Percentiles rank a stretch among this genome's conserved stretches.
These are phyloP conservation scores for Hypercompe scribonia DNA, from an alignment of 2,888 invertebrate species.

Conservation along the genomic window DNA sequence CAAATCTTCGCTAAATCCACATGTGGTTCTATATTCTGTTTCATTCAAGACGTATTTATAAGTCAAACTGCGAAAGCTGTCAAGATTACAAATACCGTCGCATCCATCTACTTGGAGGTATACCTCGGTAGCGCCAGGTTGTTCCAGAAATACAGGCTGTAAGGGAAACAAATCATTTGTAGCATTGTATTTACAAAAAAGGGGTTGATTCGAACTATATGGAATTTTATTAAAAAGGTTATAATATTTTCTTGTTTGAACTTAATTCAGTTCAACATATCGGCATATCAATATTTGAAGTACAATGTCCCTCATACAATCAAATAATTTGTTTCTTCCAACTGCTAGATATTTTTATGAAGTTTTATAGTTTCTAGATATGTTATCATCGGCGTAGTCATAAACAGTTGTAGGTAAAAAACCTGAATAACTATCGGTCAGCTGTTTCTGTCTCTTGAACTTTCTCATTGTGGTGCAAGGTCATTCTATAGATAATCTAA, in stretches of 20 bases:
- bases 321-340: too few species aligned
- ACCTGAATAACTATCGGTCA: background rate
- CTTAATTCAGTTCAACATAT: background rate
- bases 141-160: slow-evolving; percentile 59
- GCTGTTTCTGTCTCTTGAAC: background rate
- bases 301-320: too few species aligned
- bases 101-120: slow-evolving; percentile 58
- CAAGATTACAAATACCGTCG: slow-evolving; percentile 49
- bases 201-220: background rate
- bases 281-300: too few species aligned
- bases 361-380: background rate
- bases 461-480: background rate
- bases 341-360: too few species aligned
- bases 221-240: background rate
- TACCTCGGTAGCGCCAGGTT: slow-evolving; percentile 45
- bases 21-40: slow-evolving; percentile 7
- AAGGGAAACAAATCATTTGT: slow-evolving; percentile 8
- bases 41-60: slow-evolving; percentile 43
- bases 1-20: slow-evolving; percentile 25
- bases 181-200: background rate
- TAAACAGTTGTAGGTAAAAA: background rate
- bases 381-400: background rate
- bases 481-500: background rate
- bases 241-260: background rate
- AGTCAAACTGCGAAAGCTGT: slow-evolving; percentile 53